These are phyloP conservation scores for Ctenicera cuprea DNA, from an alignment of 2,888 invertebrate species.

Conservation along the genomic window DNA sequence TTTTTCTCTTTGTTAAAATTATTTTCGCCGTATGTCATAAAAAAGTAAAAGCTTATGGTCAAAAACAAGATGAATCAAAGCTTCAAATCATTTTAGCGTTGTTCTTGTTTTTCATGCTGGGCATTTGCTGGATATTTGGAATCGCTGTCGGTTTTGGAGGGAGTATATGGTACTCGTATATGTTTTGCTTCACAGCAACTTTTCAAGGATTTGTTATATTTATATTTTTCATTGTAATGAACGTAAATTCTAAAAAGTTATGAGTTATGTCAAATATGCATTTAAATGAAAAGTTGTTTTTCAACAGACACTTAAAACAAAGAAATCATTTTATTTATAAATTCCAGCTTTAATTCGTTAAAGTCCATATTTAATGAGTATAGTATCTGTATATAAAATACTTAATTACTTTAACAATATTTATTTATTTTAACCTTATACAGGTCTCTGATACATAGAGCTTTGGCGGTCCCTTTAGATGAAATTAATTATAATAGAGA, in stretches of 20 bases:
- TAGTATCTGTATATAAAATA: no score
- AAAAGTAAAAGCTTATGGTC: slow-evolving; percentile 73
- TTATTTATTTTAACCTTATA: no score
- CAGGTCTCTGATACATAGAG: no score
- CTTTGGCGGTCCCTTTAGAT: no score
- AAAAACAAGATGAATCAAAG: not conserved
- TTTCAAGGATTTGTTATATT: slow-evolving; percentile 76
- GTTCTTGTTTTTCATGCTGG: slow-evolving; percentile 75
- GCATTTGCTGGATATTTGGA: slow-evolving; percentile 76
- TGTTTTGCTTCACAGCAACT: slow-evolving; percentile 74
- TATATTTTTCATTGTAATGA: slow-evolving; percentile 75
- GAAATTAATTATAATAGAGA: no score
- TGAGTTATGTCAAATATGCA: no score
- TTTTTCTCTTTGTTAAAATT: slow-evolving; percentile 75
- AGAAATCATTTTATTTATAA: no score
- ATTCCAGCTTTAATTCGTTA: no score
- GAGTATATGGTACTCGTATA: slow-evolving; percentile 65
- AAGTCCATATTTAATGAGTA: no score
- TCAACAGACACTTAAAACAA: no score
- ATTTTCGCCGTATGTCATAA: slow-evolving; percentile 71
- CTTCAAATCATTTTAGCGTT: slow-evolving; percentile 75
- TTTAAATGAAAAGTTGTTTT: no score
- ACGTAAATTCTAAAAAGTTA: slow-evolving; percentile 71
- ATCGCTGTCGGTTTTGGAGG: slow-evolving; percentile 69
- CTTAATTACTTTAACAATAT: no score